Evolutionary conservation across 2,888 invertebrate genomes (phyloP).

Genomic region (Drosophila pullipes): DNA sequence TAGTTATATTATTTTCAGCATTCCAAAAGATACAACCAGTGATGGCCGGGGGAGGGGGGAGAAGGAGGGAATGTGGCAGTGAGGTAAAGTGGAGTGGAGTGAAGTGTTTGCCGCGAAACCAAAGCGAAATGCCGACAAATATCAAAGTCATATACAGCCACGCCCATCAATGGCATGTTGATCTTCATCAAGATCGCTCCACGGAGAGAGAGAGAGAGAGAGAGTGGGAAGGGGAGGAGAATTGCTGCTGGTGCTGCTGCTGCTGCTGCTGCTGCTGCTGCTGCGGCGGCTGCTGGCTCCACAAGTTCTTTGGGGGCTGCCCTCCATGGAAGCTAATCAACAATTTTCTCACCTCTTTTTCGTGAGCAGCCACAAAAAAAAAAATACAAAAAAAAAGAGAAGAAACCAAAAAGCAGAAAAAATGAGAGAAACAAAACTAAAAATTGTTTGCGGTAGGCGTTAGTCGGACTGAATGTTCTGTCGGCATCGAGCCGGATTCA

Average conservation of each 20-base stretch:
- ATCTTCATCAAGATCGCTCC: conserved; percentile 82
- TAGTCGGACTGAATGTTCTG: conserved; percentile 83
- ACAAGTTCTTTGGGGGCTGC: conserved; percentile 49
- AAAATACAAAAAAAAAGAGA: background rate
- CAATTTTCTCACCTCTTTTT: conserved; percentile 85
- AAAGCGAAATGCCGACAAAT: conserved; percentile 77
- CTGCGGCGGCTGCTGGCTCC: conserved; percentile 5
- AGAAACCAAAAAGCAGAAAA: conserved; percentile 14
- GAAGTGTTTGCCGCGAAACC: conserved; percentile 28
- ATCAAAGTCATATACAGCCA: conserved; percentile 82
- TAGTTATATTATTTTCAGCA: conserved; percentile 81
- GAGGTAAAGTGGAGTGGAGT: background rate
- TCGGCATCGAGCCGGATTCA: conserved; percentile 73
- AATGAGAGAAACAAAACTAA: conserved; percentile 16
- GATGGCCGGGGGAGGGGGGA: background rate
- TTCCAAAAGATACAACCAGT: conserved; percentile 36
- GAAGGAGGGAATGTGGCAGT: background rate
- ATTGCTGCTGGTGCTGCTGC: conserved; percentile 7
- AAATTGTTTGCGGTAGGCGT: conserved; percentile 81
- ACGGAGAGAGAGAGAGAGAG: background rate
- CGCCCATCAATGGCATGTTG: conserved; percentile 76
- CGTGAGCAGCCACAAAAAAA: conserved; percentile 66
- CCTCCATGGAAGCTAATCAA: conserved; percentile 85
- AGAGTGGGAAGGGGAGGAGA: background rate
- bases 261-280: conserved; percentile 6